Conservation (phyloP, 2,113 vertebrate species). For the Prietella phreatophila region DNA sequence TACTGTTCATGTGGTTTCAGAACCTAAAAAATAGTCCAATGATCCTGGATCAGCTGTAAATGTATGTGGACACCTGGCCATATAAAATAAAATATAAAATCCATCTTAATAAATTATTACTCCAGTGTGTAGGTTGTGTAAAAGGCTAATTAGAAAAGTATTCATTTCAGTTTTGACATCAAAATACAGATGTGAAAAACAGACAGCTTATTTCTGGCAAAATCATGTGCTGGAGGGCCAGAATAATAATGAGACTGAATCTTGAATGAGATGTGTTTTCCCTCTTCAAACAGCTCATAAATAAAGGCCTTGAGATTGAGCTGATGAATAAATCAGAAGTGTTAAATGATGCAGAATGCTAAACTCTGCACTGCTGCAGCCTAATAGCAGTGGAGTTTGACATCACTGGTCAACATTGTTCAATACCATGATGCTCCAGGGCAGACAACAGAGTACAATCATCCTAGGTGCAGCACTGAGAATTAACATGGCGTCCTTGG, state of each 20-base stretch:
- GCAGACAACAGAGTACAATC: not conserved
- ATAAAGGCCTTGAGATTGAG: not conserved
- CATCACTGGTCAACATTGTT: not conserved
- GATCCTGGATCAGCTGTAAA: not conserved
- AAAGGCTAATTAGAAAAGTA: not conserved
- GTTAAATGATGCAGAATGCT: not conserved
- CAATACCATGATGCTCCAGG: not conserved
- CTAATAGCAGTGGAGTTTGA: not conserved
- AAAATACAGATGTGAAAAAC: not conserved
- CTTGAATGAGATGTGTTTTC: not conserved
- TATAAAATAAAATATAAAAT: not conserved
- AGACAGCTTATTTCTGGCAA: not conserved
- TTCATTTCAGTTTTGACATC: not conserved
- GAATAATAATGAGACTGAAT: not conserved
- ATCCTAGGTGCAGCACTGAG: not conserved
- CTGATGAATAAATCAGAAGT: constrained; percentile 8
- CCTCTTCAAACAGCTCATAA: not conserved
- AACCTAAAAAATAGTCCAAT: not conserved
- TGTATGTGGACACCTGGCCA: not conserved
- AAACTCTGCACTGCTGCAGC: not conserved
- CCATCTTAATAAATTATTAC: not conserved
- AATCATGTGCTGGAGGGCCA: not conserved
- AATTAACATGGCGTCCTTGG: not conserved
- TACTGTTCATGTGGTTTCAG: not conserved
- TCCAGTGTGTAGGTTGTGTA: not conserved